Evolutionary conservation across 2,888 invertebrate species (phyloP), one percentile per base, ranked within the genome.

Genomic region (Eupithecia subfuscata): DNA sequence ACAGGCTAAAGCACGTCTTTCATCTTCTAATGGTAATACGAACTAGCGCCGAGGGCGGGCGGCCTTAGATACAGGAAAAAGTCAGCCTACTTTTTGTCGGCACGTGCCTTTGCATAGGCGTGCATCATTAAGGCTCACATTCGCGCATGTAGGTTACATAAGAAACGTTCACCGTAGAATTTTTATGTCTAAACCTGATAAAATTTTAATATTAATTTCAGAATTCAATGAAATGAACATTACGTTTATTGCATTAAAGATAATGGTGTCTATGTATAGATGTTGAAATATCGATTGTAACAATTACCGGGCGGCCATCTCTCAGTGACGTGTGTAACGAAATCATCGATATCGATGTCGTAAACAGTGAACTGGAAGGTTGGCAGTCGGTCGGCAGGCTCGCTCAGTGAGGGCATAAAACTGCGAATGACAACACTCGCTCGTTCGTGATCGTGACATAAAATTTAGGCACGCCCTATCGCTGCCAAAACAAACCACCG

Each of bases 401-500:
- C 52, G 45, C 72, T 56, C 72, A 72, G 74, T 30, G 45, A 52
- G 67, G 75, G 30, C 52, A 73, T 77, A 70, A 77, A 78, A 75
- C 72, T 76, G 74, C 67, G 71, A 77, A 77, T 74, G 77, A 69
- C 77, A 74, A 70, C 65, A 69, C 52, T 65, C 71, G 70, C 71
- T 30, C 30, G 30, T 30, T 30, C 30, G 30, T 30, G 30, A 30
- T 30, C 12, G 60, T 60, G 64, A 56, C 77, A 73, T 80, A 68
- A 78, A 76, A 70, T 76, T 73, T 68, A 70, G 75, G 64, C 69
- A 48, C 70, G 69, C 25, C 60, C 60, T 65, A 22, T 60, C 70
- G 70, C 72, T 71, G 73, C 73, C 74, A 34, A 75, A 70, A 73
- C 70, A 70, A 75, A 78, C 70, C 67, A 71, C 76, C 79, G 80